phyloP scores from a whole-genome alignment of 1,140 invertebrate genomes.

The Lordiphosa stackelbergi region DNA sequence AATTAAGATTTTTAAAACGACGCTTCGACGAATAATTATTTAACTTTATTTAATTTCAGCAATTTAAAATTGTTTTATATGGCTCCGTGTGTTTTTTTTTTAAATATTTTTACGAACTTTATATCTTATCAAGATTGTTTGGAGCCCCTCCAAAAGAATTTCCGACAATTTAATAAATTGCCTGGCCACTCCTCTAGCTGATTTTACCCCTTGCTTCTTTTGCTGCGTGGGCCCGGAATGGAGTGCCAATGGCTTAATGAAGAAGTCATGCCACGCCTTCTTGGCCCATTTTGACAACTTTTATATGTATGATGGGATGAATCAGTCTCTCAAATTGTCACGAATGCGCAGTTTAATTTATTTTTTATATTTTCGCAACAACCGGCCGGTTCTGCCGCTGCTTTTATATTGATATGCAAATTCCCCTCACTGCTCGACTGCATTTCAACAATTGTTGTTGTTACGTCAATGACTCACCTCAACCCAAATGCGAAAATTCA shows the following conservation, averaged over 20 bases:
- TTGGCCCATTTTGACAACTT: constrained; percentile 16
- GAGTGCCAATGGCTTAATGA: constrained; percentile 36
- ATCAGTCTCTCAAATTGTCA: constrained; percentile 29
- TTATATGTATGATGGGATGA: constrained; percentile 1
- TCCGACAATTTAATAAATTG: constrained; percentile 46
- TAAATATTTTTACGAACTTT: constrained; percentile 2
- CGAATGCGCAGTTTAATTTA: constrained; percentile 6
- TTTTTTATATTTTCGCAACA: neutral
- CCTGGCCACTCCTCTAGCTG: constrained; percentile 26
- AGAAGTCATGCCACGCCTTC: constrained; percentile 29
- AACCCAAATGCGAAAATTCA: too few relatives aligned
- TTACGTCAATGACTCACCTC: constrained; percentile 3
- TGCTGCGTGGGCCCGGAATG: constrained; percentile 28
- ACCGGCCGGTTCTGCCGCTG: neutral
- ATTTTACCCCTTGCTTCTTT: constrained; percentile 10
- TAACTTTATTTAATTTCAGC: too few relatives aligned
- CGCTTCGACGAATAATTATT: too few relatives aligned
- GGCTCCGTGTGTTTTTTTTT: neutral
- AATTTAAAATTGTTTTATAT: too few relatives aligned
- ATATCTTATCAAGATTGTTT: constrained; percentile 28
- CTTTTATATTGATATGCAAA: constrained; percentile 42
- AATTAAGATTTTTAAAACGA: too few relatives aligned
- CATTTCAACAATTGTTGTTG: neutral
- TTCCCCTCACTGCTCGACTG: neutral
- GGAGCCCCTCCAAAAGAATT: constrained; percentile 1